Evolutionary conservation across 1,140 invertebrate species (phyloP), one percentile per base, ranked within the genome.

Genomic region (Macrobrachium nipponense): DNA sequence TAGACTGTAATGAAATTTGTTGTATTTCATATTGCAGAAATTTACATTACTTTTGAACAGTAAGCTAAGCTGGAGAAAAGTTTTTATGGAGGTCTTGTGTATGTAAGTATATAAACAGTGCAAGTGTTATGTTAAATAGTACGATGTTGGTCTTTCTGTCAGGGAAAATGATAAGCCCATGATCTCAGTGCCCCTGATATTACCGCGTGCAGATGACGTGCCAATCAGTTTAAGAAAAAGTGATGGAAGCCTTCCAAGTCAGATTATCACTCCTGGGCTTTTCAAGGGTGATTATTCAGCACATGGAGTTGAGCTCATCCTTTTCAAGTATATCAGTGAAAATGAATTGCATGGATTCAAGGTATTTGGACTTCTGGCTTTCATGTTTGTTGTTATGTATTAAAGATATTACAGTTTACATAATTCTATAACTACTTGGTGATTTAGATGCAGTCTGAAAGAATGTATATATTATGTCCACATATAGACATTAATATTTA

Each of bases 331-430:
- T 51, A 86, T 80, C 60, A 78, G 80, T 80, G 84, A 86, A 73
- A 61, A 86, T 80, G 84, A 86, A 72, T 73, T 86, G n/a, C 77
- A 79, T 86, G 84, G 84, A 64, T 20, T 60, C 20, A 86, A 86
- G 78, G 78, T 86, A 79, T 76, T 36, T 70, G 18, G 6, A n/a
- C 15, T 72, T 7, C 5, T 17, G 15, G 27, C 17, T 60, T 36
- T 20, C 0, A 12, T 18, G 17, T 23, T 43, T 44, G 7, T 36
- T 73, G 43, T 51, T 51, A 10, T 44, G 7, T 18, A 17, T 12
- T 73, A 18, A 36, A 23, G 8, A 8, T 73, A 11, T 27, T 36
- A 27, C 17, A 23, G 43, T 5, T 0, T 73, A 18, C 27, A 73
- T 3, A 73, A 20, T 73, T 73, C 5, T 36, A 51, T 51, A 51